These are phyloP conservation scores for Cyphomyrus plagiostoma DNA, from an alignment of 2,113 vertebrate species.

Conservation along the genomic window DNA sequence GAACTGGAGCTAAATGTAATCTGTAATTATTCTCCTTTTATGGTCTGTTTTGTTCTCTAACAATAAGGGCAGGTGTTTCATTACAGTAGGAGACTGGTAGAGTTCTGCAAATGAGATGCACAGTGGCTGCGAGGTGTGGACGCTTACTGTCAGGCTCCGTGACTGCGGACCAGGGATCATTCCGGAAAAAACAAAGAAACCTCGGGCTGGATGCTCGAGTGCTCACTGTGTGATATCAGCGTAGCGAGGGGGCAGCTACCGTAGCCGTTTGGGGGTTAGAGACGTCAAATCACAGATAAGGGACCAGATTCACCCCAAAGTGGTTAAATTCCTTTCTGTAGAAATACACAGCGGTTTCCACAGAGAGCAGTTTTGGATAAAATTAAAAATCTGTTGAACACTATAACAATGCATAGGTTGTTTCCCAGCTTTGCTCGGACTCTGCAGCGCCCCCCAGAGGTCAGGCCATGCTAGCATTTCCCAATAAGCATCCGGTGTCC, in stretches of 20 bases:
- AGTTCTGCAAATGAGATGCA: slow-evolving; percentile 5
- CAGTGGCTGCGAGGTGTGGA: slow-evolving; percentile 18
- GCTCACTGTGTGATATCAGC: neutral
- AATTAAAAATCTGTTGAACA: neutral
- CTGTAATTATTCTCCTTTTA: slow-evolving; percentile 19
- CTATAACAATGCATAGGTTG: neutral
- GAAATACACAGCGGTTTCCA: neutral
- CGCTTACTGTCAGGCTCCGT: slow-evolving; percentile 19
- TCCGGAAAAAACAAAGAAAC: slow-evolving; percentile 13
- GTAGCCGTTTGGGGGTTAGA: neutral
- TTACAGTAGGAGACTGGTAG: neutral
- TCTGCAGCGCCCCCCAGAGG: neutral
- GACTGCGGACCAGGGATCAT: neutral
- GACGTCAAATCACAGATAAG: neutral
- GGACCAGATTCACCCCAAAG: neutral
- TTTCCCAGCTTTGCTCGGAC: neutral
- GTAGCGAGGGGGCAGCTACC: neutral
- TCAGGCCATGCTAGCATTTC: neutral
- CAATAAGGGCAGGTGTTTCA: neutral
- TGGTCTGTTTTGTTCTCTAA: slow-evolving; percentile 17
- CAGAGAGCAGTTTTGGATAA: neutral
- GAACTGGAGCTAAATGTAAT: neutral
- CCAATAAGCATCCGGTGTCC: neutral
- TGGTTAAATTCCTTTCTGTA: neutral
- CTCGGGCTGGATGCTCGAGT: neutral